Conservation (phyloP, 2,888 invertebrate genomes). For the Himalopsyche japonica region DNA sequence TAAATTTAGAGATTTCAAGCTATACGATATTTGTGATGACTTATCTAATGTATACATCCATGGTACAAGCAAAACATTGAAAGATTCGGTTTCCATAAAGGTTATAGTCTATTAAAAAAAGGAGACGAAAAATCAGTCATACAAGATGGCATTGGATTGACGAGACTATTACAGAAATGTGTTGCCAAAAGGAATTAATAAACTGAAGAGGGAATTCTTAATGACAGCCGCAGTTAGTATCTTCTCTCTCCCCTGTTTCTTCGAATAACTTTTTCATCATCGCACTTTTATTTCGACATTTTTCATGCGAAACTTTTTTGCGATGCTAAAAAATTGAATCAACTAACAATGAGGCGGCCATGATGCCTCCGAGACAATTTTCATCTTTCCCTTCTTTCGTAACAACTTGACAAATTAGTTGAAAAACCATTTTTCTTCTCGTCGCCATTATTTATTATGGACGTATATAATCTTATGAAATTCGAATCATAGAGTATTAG, state of each 20-base stretch:
- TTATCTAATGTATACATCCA: no score
- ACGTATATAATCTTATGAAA: neutral
- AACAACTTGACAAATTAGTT: conserved; percentile 36
- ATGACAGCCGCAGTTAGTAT: conserved; percentile 32
- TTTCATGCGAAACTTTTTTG: conserved; percentile 27
- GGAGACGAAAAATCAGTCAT: no score
- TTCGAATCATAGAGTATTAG: no score
- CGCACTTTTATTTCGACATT: conserved; percentile 34
- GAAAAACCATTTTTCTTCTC: conserved; percentile 23
- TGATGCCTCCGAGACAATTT: conserved; percentile 8
- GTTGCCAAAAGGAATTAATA: conserved; percentile 35
- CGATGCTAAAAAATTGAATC: conserved; percentile 34
- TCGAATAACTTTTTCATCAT: conserved; percentile 19
- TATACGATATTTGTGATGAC: no score
- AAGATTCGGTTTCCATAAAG: no score
- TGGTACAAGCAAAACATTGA: no score
- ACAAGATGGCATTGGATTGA: no score
- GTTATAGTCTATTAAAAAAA: no score
- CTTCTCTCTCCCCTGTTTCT: conserved; percentile 4
- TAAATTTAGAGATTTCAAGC: no score
- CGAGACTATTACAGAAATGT: conserved; percentile 21
- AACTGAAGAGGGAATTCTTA: conserved; percentile 37
- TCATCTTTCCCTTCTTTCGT: conserved; percentile 4
- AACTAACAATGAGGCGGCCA: conserved; percentile 23
- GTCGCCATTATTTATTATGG: neutral